Evolutionary conservation across 2,888 invertebrate species (phyloP), one percentile per base, ranked within the genome.

Genomic region (Drosophila barbarae): DNA sequence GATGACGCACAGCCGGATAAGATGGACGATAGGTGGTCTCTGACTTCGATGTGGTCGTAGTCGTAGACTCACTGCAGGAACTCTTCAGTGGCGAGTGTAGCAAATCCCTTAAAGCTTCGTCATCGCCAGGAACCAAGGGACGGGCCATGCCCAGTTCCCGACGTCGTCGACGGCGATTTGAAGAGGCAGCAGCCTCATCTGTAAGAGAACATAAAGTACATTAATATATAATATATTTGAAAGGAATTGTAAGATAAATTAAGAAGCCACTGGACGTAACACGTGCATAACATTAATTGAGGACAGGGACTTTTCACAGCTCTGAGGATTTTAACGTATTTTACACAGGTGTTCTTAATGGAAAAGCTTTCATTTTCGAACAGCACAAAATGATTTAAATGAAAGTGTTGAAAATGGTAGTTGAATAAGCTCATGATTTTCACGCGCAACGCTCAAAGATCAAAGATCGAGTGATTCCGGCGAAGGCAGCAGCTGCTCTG

Each of bases 121-220:
- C 87, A 71, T 89, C 86, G 13, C 85, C 78, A 2, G 88, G 88
- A 35, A 88, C 78, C 55, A 88, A 56, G n/a, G 85, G 85, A 52
- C 88, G 87, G 1, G 88, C 83, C 86, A 89, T 83, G 34, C 88
- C 87, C 64, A 88, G 69, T 60, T 89, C 89, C 21, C 89, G 89
- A 34, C 89, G 88, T 9, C 88, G 85, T 35, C 90, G 86, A 8
- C 90, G 84, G 42, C 89, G 86, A 23, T 74, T 72, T 3, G 87
- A 85, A 30, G 88, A 86, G 38, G 88, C 86, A 49, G 88, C 86
- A 44, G 63, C 53, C 44, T 90, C 90, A 89, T 90, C 92, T 86
- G 86, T 3, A 86, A 86, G 21, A 39, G 28, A 42, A 12, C 7
- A 38, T 2, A 6, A 18, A 6, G 1, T 2, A 6, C 10, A 41